phyloP scores from a whole-genome alignment of 1,140 invertebrate genomes.

The Saxidomus purpurata region DNA sequence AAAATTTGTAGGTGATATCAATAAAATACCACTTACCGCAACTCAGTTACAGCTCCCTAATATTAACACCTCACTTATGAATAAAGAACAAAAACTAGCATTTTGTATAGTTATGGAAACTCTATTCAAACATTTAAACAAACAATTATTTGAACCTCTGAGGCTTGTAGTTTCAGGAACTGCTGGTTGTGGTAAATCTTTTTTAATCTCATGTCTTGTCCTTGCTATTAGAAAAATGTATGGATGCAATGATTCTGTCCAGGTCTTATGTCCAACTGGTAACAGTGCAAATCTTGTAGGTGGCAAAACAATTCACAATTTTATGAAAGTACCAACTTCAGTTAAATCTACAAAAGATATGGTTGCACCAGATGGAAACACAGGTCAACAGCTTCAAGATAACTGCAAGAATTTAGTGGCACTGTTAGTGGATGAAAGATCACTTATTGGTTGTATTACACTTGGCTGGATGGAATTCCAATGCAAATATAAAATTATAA shows the following conservation, averaged over 20 bases:
- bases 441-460: constrained; percentile 55
- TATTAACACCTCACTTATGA: neutral
- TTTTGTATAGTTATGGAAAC: neutral
- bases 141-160: neutral
- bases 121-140: neutral
- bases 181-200: neutral
- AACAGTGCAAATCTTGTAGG: constrained; percentile 33
- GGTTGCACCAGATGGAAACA: neutral
- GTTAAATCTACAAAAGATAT: neutral
- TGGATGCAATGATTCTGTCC: constrained; percentile 56
- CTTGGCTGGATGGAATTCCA: constrained; percentile 67
- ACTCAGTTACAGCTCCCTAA: too few relatives aligned
- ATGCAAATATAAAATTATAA: constrained; percentile 38
- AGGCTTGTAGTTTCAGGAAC: neutral
- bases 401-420: constrained; percentile 14
- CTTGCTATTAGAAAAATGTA: neutral
- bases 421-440: constrained; percentile 63
- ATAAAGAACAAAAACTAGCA: neutral
- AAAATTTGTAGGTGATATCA: neutral
- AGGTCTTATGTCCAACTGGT: constrained; percentile 57
- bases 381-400: neutral
- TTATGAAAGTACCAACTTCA: constrained; percentile 36
- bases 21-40: neutral
- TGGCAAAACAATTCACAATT: neutral
- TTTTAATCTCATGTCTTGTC: neutral